Evolutionary conservation across 2,797 vertebrate species (phyloP).

Genomic region (Hapalemur alaotrensis): DNA sequence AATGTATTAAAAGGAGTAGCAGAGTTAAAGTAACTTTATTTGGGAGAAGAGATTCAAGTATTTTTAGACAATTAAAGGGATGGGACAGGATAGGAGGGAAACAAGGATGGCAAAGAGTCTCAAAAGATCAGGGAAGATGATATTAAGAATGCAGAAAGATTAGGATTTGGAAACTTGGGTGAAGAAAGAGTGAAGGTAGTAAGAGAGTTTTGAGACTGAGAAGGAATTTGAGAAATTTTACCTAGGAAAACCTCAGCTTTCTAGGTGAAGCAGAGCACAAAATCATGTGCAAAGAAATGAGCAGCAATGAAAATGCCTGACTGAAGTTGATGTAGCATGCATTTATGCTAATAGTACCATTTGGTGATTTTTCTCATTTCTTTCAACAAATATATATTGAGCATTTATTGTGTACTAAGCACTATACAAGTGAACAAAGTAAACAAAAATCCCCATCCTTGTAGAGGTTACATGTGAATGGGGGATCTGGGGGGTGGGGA

Average conservation of each 20-base stretch:
- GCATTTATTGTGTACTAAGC: neutral
- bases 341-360: neutral
- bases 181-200: neutral
- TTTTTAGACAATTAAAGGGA: neutral
- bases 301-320: neutral
- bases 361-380: conserved; percentile 6
- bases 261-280: neutral
- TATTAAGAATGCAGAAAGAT: neutral
- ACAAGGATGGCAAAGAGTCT: neutral
- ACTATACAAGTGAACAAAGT: neutral
- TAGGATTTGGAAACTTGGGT: neutral
- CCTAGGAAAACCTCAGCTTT: neutral
- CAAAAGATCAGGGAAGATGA: neutral
- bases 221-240: conserved; percentile 45
- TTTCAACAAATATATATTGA: neutral
- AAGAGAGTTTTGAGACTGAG: neutral
- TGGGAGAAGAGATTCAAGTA: neutral
- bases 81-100: neutral
- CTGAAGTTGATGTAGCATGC: neutral
- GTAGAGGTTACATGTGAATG: neutral
- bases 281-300: neutral
- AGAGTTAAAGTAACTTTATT: conserved; percentile 5
- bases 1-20: neutral
- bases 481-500: neutral
- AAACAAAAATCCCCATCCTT: neutral